phyloP scores from a whole-genome alignment of 2,113 vertebrate species.

The Tachycineta bicolor region DNA sequence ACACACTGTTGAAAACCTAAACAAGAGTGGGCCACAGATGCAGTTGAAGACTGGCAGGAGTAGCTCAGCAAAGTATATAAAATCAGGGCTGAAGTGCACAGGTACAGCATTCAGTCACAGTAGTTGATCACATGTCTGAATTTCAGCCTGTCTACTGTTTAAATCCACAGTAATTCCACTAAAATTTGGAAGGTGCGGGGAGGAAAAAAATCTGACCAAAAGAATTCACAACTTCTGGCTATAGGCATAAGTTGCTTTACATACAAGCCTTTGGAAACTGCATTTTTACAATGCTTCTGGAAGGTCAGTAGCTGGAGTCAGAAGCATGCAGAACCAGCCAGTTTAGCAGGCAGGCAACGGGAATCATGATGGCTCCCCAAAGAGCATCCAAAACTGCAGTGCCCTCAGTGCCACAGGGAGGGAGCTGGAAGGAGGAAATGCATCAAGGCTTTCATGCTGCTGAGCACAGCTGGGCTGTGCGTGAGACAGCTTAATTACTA shows the following conservation, averaged over 20 bases:
- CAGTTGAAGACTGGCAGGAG: background rate
- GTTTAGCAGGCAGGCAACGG: background rate
- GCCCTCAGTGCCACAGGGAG: background rate
- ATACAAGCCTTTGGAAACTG: background rate
- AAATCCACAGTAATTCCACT: background rate
- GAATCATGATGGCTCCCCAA: background rate
- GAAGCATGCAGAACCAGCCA: background rate
- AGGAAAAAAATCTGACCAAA: background rate
- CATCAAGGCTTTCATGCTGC: background rate
- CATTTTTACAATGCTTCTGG: background rate
- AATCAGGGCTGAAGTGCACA: background rate
- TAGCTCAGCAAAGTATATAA: background rate
- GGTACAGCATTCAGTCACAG: background rate
- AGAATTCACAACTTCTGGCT: background rate
- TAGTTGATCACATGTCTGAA: background rate
- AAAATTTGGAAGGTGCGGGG: background rate
- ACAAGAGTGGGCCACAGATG: background rate
- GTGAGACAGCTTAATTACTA: background rate
- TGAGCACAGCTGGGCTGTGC: background rate
- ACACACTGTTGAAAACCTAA: background rate
- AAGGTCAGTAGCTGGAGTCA: background rate
- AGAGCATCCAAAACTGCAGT: background rate
- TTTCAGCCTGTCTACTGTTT: background rate
- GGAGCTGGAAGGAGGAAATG: background rate
- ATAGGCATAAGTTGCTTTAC: background rate